Percentiles rank a stretch among this genome's conserved stretches.
Conservation (phyloP, 2,797 vertebrate species). For the Phoxinus dragarum region DNA sequence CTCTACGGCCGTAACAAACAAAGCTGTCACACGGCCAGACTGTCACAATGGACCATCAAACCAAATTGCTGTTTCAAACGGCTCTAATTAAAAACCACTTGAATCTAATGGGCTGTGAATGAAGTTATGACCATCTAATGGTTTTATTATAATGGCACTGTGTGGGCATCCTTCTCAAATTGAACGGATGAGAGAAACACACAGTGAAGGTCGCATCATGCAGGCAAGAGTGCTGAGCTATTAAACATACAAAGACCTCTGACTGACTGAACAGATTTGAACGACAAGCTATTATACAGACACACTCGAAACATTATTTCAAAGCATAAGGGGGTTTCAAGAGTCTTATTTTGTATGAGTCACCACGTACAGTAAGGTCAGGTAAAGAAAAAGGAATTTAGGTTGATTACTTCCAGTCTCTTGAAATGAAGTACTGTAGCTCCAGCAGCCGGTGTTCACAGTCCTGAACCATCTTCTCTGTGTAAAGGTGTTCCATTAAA, state of each 20-base stretch:
- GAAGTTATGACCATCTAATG: slow-evolving; percentile 50
- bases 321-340: slow-evolving; percentile 7
- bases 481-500: slow-evolving; percentile 92
- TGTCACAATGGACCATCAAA: slow-evolving; percentile 49
- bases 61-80: slow-evolving; percentile 35
- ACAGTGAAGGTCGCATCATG: slow-evolving; percentile 28
- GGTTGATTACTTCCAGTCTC: slow-evolving; percentile 87
- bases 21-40: slow-evolving; percentile 32
- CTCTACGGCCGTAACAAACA: slow-evolving; percentile 32
- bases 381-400: background rate
- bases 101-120: slow-evolving; percentile 55
- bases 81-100: slow-evolving; percentile 58
- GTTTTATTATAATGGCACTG: slow-evolving; percentile 42
- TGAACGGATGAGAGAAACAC: slow-evolving; percentile 15
- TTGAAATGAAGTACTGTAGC: slow-evolving; percentile 90
- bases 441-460: slow-evolving; percentile 87
- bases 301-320: background rate
- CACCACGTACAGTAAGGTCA: background rate
- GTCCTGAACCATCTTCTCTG: slow-evolving; percentile 88
- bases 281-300: background rate
- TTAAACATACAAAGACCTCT: background rate
- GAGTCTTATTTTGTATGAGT: slow-evolving; percentile 7
- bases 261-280: slow-evolving; percentile 12
- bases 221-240: slow-evolving; percentile 22
- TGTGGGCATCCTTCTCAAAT: slow-evolving; percentile 39